Percentiles rank a stretch among this genome's conserved stretches.
These are phyloP conservation scores for Hypomesus transpacificus DNA, from an alignment of 2,113 vertebrate species.

Conservation along the genomic window DNA sequence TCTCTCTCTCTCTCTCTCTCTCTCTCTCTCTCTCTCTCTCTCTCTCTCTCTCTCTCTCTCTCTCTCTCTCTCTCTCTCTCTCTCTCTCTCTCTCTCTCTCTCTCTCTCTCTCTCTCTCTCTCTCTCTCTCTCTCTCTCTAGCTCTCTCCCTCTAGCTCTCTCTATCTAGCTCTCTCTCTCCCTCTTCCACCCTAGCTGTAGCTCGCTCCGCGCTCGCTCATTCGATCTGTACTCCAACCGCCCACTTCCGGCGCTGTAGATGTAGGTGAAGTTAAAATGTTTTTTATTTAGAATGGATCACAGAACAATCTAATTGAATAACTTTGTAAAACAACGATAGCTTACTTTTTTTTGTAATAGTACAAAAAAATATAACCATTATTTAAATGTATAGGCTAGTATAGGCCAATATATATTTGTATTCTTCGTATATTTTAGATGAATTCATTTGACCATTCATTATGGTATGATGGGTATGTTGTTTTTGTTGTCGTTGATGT, in stretches of 20 bases:
- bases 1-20: conserved; percentile 15
- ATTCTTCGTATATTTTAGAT: too few relatives aligned
- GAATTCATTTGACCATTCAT: too few relatives aligned
- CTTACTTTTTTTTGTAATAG: too few relatives aligned
- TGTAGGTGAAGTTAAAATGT: background rate
- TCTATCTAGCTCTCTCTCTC: conserved; percentile 5
- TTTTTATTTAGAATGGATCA: too few relatives aligned
- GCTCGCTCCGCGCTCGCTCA: conserved; percentile 30
- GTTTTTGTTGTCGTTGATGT: too few relatives aligned
- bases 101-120: conserved; percentile 30
- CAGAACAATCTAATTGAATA: too few relatives aligned
- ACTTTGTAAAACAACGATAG: too few relatives aligned
- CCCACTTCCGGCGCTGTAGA: conserved; percentile 67
- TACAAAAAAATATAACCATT: too few relatives aligned
- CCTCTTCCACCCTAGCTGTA: conserved; percentile 20
- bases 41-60: conserved; percentile 24
- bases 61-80: conserved; percentile 31
- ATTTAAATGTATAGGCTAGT: too few relatives aligned
- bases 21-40: background rate
- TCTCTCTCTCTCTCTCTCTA: conserved; percentile 33
- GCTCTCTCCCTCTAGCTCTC: background rate
- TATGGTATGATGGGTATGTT: too few relatives aligned
- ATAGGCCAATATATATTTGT: too few relatives aligned
- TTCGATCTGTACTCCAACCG: conserved; percentile 41
- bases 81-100: conserved; percentile 24